Evolutionary conservation across 2,888 invertebrate genomes (phyloP).

Genomic region (Hirudinaria manillensis): DNA sequence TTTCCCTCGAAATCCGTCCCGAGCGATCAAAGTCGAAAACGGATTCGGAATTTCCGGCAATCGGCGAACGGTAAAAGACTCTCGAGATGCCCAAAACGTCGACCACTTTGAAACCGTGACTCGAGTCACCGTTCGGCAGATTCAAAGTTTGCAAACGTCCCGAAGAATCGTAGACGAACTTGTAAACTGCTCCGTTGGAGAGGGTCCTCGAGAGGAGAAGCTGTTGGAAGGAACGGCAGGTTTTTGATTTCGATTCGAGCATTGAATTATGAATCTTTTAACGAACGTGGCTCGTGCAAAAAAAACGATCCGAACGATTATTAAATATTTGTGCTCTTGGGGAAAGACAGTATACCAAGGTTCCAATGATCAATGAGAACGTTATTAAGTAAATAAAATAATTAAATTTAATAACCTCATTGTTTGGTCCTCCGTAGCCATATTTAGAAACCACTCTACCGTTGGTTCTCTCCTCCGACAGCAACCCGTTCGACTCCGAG

Average conservation of each 20-base stretch:
- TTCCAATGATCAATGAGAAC: too few relatives aligned
- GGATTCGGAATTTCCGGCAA: neutral
- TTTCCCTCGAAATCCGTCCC: neutral
- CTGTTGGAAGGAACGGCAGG: conserved; percentile 39
- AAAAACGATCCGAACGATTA: too few relatives aligned
- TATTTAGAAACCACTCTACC: conserved; percentile 1
- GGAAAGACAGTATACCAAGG: too few relatives aligned
- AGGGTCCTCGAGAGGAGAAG: conserved; percentile 79
- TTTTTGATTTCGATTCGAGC: neutral
- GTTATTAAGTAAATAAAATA: neutral
- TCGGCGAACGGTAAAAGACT: neutral
- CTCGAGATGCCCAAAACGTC: neutral
- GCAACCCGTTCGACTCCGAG: conserved; percentile 27
- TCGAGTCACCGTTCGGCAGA: conserved; percentile 65
- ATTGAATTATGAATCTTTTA: too few relatives aligned
- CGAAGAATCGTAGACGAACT: conserved; percentile 79
- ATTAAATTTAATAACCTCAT: neutral
- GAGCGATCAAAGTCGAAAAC: neutral
- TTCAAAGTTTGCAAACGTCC: conserved; percentile 81
- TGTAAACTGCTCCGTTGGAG: conserved; percentile 79
- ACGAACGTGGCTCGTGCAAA: too few relatives aligned
- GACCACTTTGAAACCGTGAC: neutral
- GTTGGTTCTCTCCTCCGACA: neutral
- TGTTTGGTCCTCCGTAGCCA: neutral
- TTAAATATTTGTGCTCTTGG: too few relatives aligned